Evolutionary conservation across 2,113 vertebrate genomes (phyloP).

Genomic region (Dolichallabes microphthalmus): DNA sequence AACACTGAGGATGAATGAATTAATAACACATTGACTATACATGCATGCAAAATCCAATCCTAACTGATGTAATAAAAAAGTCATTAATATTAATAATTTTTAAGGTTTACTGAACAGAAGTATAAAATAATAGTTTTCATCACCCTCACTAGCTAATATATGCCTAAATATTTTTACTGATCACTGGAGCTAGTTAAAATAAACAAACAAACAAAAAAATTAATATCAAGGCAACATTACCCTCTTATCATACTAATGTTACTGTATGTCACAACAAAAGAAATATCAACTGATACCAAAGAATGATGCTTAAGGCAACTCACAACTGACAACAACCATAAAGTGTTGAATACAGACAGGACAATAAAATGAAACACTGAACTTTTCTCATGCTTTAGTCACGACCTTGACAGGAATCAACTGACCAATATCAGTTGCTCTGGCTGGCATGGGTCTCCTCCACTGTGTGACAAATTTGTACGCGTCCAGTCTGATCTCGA

Average conservation of each 20-base stretch:
- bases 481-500: constrained; percentile 95
- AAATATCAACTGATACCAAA: background rate
- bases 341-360: background rate
- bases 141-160: background rate
- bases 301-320: background rate
- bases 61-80: background rate
- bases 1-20: background rate
- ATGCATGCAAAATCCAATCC: background rate
- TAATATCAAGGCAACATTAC: background rate
- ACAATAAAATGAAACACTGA: constrained; percentile 1
- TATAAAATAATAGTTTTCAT: background rate
- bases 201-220: background rate
- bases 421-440: constrained; percentile 96
- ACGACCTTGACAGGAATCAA: background rate
- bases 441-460: constrained; percentile 92
- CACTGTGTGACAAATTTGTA: constrained; percentile 99
- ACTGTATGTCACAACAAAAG: background rate
- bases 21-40: background rate
- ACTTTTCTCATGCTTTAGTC: background rate
- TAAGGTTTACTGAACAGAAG: background rate
- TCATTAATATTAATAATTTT: background rate
- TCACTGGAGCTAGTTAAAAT: background rate
- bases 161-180: background rate
- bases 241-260: background rate
- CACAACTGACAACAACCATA: background rate